Evolutionary conservation across 1,140 invertebrate species (phyloP).

Genomic region (Archegozetes longisetosus): DNA sequence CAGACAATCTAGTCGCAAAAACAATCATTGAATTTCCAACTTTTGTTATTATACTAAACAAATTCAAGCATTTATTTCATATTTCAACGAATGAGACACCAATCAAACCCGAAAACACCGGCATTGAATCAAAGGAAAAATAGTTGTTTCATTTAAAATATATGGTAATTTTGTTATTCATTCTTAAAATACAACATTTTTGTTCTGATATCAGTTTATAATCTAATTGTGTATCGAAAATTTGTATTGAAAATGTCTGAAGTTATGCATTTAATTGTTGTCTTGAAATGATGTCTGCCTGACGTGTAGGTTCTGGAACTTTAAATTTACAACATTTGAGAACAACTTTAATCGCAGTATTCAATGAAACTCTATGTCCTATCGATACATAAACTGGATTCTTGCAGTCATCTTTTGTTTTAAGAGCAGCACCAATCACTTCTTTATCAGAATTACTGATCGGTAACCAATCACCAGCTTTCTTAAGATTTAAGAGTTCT

Average conservation of each 20-base stretch:
- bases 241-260: too few relatives aligned
- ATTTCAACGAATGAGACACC: too few relatives aligned
- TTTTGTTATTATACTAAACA: not conserved
- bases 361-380: constrained; percentile 32
- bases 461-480: not conserved
- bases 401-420: constrained; percentile 18
- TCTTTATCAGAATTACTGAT: not conserved
- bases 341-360: constrained; percentile 29
- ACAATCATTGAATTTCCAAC: not conserved
- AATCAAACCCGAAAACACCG: too few relatives aligned
- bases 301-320: constrained; percentile 33
- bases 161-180: too few relatives aligned
- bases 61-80: not conserved
- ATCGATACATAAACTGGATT: constrained; percentile 35
- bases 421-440: constrained; percentile 19
- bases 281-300: constrained; percentile 25
- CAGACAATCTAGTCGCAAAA: not conserved
- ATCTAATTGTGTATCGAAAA: too few relatives aligned
- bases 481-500: not conserved
- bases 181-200: too few relatives aligned
- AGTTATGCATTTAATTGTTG: not conserved
- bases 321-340: constrained; percentile 28
- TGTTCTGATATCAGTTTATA: too few relatives aligned
- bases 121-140: too few relatives aligned
- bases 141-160: too few relatives aligned